Evolutionary conservation across 2,797 vertebrate species (phyloP), one percentile per base, ranked within the genome.

Genomic region (Pseudomugil tenellus): DNA sequence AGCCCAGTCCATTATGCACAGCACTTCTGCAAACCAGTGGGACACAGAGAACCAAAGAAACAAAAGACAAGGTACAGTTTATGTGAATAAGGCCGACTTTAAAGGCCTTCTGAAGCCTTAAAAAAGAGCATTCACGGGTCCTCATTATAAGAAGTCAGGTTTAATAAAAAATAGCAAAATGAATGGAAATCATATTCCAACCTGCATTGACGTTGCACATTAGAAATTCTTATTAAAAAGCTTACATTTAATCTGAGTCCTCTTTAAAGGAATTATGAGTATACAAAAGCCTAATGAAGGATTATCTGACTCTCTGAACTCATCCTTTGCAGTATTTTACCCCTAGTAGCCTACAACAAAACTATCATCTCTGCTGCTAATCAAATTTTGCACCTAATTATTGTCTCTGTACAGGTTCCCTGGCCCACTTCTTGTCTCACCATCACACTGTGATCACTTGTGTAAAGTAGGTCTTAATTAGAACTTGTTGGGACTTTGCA

Each of bases 391-490:
- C 53, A 76, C 63, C 81, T 79, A 74, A 84, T 88, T 81, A 86
- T 85, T 87, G 83, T 79, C 72, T 67, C 63, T 65, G 76, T 41
- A 13, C 60, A 58, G 60, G 52, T 68, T 76, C 67, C 58, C 77
- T 87, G 90, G 63, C 84, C 85, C 76, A 86, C 60, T 86, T 88
- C 81, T 63, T 19, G 14, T 75, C 74, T 77, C 81, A 70, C 68
- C 78, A 62, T 79, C 79, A 77, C 83, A 67, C 76, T 80, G 81
- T 87, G 79, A 85, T 88, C 83, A 78, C 87, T 79, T 72, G 81
- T 82, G 81, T 70, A 67, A 87, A 84, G 60, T 84, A 83, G 79
- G 81, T 90, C 81, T 91, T 89, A 90, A 89, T 91, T 91, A 88
- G 78, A 89, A 83, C 59, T 87, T 80, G 51, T 68, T 63, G 73